Evolutionary conservation across 35 echinoderm and acorn worm species (phyloP).

Genomic region (Anneissia japonica): DNA sequence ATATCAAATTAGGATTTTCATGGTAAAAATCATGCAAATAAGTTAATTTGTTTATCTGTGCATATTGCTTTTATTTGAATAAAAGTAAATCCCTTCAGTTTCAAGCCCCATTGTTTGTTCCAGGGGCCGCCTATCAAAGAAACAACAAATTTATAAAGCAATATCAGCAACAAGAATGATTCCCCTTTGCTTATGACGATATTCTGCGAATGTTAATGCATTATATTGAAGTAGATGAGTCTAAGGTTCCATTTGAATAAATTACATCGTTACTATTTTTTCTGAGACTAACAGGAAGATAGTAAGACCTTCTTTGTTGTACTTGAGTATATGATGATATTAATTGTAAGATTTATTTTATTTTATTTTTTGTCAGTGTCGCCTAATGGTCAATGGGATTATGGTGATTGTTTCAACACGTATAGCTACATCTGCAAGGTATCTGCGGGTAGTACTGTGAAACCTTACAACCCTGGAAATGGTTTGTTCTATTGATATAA

Average conservation of each 20-base stretch:
- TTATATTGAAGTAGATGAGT: too few species aligned
- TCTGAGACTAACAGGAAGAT: not conserved
- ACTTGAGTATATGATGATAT: not conserved
- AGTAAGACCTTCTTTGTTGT: not conserved
- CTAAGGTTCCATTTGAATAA: not conserved
- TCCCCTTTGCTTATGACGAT: too few species aligned
- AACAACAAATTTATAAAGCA: too few species aligned
- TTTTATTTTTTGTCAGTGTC: constrained; percentile 18
- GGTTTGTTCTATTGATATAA: constrained; percentile 3
- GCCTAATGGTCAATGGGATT: constrained; percentile 38
- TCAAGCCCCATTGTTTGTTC: too few species aligned
- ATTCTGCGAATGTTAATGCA: too few species aligned
- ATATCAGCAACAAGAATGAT: too few species aligned
- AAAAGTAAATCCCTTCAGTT: too few species aligned
- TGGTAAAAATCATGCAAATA: too few species aligned
- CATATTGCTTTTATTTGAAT: too few species aligned
- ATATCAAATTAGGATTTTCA: too few species aligned
- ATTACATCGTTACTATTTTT: not conserved
- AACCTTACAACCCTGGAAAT: constrained; percentile 30
- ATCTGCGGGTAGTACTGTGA: constrained; percentile 24
- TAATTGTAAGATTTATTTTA: not conserved
- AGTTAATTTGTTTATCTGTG: too few species aligned
- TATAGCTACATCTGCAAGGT: constrained; percentile 43
- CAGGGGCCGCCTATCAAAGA: too few species aligned
- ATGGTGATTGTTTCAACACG: constrained; percentile 35